These are phyloP conservation scores for Gallinago paraguaiae DNA, from an alignment of 2,113 vertebrate genomes.

Conservation along the genomic window DNA sequence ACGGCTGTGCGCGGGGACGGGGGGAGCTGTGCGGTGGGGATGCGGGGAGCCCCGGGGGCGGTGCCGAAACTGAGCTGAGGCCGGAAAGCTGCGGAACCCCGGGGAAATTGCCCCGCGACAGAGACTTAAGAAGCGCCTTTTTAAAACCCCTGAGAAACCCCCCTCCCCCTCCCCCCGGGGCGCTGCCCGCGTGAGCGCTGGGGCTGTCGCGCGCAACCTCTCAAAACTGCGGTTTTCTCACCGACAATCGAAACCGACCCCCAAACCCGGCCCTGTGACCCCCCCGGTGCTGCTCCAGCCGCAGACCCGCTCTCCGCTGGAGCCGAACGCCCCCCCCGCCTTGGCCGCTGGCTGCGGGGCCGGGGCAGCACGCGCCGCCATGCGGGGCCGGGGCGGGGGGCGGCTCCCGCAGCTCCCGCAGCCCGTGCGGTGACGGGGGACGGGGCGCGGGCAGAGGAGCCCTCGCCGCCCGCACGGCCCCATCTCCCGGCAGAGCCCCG, in stretches of 20 bases:
- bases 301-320: accelerated
- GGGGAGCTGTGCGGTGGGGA: neutral
- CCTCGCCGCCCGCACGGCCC: neutral
- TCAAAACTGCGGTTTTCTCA: neutral
- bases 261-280: too few relatives aligned
- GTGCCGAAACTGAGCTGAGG: too few relatives aligned
- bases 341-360: too few relatives aligned
- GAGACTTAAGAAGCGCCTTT: neutral
- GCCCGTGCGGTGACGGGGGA: too few relatives aligned
- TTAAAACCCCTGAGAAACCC: neutral
- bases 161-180: too few relatives aligned
- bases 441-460: neutral
- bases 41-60: too few relatives aligned
- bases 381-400: too few relatives aligned
- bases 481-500: neutral
- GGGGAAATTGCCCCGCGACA: accelerated
- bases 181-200: accelerated
- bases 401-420: too few relatives aligned
- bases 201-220: neutral
- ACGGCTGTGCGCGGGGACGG: accelerated
- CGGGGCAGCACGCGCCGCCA: too few relatives aligned
- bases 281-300: neutral
- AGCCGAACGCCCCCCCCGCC: accelerated
- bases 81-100: neutral
- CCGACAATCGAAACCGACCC: accelerated